Conservation (phyloP, 2,888 invertebrate species). For the Anticlea derivata region DNA sequence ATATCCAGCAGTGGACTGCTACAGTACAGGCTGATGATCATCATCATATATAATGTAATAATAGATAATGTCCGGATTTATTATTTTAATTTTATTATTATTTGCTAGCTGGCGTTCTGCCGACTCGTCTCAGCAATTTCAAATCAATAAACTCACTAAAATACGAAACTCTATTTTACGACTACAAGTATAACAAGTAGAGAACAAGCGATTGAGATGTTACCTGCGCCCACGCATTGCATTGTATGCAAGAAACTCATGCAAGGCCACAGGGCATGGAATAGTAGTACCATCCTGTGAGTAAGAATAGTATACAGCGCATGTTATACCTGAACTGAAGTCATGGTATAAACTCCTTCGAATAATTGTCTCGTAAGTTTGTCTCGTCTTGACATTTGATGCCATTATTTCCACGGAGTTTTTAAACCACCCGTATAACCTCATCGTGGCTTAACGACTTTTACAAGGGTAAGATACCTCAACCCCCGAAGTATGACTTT, state of each 20-base stretch:
- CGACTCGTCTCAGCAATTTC: slow-evolving; percentile 1
- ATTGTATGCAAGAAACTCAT: slow-evolving; percentile 43
- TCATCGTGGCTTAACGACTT: no score
- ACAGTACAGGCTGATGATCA: no score
- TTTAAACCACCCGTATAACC: no score
- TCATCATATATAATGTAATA: no score
- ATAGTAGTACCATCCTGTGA: slow-evolving; percentile 8
- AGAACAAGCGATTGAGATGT: slow-evolving; percentile 72
- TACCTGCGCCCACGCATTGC: slow-evolving; percentile 53
- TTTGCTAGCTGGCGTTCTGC: slow-evolving; percentile 6
- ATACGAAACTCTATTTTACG: slow-evolving; percentile 51
- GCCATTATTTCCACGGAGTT: no score
- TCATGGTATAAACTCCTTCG: not conserved
- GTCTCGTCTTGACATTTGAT: no score
- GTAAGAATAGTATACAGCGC: not conserved
- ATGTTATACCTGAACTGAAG: not conserved
- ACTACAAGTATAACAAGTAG: slow-evolving; percentile 49
- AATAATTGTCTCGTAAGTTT: no score
- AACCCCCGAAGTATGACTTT: no score
- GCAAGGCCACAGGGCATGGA: slow-evolving; percentile 11
- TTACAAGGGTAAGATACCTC: no score
- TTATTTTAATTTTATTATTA: no score
- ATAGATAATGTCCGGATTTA: no score
- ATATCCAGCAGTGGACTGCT: no score
- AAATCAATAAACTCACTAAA: slow-evolving; percentile 33